These are phyloP conservation scores for Drosophila birchii DNA, from an alignment of 2,888 invertebrate genomes.

Conservation along the genomic window DNA sequence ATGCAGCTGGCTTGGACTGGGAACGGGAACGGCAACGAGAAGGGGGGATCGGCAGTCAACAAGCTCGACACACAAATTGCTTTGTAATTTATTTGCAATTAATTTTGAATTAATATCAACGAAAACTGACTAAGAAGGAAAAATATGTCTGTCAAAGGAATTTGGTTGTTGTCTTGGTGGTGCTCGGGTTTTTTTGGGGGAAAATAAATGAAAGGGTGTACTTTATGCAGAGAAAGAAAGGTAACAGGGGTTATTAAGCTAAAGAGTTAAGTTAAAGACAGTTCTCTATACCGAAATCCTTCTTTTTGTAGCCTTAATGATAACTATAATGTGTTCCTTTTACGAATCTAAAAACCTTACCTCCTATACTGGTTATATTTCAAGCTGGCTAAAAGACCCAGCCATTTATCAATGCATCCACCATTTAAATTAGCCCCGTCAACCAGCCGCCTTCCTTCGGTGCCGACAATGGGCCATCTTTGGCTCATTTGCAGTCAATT, in stretches of 20 bases:
- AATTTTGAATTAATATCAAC: constrained; percentile 78
- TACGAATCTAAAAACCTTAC: constrained; percentile 10
- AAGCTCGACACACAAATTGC: constrained; percentile 75
- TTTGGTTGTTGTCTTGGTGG: constrained; percentile 62
- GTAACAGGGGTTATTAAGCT: too few relatives aligned
- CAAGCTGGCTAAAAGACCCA: not conserved
- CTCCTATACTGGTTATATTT: not conserved
- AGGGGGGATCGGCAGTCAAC: constrained; percentile 31
- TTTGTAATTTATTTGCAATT: constrained; percentile 79
- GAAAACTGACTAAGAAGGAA: constrained; percentile 50
- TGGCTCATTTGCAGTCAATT: constrained; percentile 74
- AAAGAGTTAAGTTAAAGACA: too few relatives aligned
- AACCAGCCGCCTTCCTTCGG: not conserved
- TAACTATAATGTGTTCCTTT: constrained; percentile 12
- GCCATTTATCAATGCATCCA: constrained; percentile 39
- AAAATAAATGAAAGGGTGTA: constrained; percentile 32
- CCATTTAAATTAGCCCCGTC: constrained; percentile 34
- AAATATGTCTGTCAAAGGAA: constrained; percentile 60
- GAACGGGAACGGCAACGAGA: too few relatives aligned
- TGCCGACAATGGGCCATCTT: constrained; percentile 36
- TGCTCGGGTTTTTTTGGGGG: not conserved
- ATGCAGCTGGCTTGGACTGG: constrained; percentile 63
- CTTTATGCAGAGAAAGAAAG: not conserved
- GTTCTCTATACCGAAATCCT: not conserved
- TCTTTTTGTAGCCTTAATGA: not conserved